Evolutionary conservation across 2,113 vertebrate genomes (phyloP).

Genomic region (Peromyscus leucopus): DNA sequence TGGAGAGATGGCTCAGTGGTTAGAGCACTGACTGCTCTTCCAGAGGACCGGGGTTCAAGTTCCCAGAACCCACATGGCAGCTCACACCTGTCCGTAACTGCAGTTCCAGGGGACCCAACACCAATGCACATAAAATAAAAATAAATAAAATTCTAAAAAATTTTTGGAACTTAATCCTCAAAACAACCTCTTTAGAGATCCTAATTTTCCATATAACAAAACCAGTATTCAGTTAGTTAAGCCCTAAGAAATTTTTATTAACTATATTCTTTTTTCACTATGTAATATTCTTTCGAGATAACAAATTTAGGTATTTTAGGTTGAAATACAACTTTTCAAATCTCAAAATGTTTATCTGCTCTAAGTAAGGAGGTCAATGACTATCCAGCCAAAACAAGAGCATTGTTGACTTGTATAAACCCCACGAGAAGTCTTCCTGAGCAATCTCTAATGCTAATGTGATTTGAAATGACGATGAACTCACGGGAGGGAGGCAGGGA

Average conservation of each 20-base stretch:
- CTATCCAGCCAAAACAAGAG: slow-evolving; percentile 2
- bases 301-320: slow-evolving; percentile 1
- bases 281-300: neutral
- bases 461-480: slow-evolving; percentile 6
- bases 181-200: neutral
- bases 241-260: slow-evolving; percentile 11
- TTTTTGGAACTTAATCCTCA: neutral
- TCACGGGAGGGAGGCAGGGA: neutral
- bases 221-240: neutral
- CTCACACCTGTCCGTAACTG: too few relatives aligned
- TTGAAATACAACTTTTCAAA: slow-evolving; percentile 32
- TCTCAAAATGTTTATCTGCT: neutral
- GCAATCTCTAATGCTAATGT: neutral
- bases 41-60: too few relatives aligned
- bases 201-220: slow-evolving; percentile 30
- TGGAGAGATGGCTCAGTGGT: too few relatives aligned
- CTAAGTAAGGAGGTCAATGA: neutral
- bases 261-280: neutral
- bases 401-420: neutral
- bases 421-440: neutral
- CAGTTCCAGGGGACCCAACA: too few relatives aligned
- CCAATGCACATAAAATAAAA: too few relatives aligned
- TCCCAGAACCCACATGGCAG: too few relatives aligned
- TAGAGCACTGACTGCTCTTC: too few relatives aligned
- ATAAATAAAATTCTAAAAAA: too few relatives aligned